Evolutionary conservation across 2,888 invertebrate species (phyloP), one percentile per base, ranked within the genome.

Genomic region (Lasioglossum zephyrum): DNA sequence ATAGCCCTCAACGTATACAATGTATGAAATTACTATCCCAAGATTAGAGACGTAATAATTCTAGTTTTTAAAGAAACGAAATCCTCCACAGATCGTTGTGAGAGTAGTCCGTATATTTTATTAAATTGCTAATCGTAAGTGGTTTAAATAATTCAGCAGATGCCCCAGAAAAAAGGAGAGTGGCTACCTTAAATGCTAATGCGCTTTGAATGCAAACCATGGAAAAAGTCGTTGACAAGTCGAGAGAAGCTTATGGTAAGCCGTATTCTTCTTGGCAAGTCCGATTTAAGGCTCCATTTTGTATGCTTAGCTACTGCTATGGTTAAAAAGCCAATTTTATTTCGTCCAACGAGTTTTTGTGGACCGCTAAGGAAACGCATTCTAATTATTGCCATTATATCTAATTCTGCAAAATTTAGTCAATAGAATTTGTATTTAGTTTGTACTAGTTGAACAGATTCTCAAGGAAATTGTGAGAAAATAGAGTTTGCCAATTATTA

Each of bases 281-380:
- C 69, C 36, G 70, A 70, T 70, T 70, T 41, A 70, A 41, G 39
- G 41, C 70, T 39, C 39, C 70, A 70, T 70, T 70, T 39, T 70
- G 70, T 41, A 70, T 63, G 16, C 63, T 63, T 18, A 63, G 63
- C 63, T 8, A 31, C 16, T 6, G 63, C 63, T 31, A 16, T 16
- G 63, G 16, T 16, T 13, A 6, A 6, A 63, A 63, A 31, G 63
- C 63, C 63, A 63, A 63, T 63, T 63, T 16, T 16, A 63, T 31
- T 31, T 26, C 16, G 16, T 2, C 31, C 63, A 31, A 18, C 31
- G 31, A 18, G 31, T 16, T 31, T n/a, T 57, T 11, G 11, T 4
- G 57, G 11, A n/a, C 4, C n/a, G n/a, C 57, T 9, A 4, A n/a
- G 11, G 1, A 11, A 57, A 57, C 57, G n/a, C 11, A 11, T 57